Conservation (phyloP, 2,888 invertebrate genomes). For the Helleia helle region DNA sequence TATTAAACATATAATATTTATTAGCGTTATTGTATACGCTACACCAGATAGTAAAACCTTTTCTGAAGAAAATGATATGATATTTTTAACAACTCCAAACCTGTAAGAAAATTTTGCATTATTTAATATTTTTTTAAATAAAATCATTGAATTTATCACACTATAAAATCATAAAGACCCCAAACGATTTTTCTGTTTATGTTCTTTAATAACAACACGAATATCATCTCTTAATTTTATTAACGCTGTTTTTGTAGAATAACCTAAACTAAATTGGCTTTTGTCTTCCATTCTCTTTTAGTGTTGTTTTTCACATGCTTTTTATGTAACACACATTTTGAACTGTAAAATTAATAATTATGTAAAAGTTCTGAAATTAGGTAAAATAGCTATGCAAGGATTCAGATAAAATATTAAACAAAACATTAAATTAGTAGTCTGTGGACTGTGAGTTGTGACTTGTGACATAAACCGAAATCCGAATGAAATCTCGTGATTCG, state of each 20-base stretch:
- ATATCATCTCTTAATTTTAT: constrained; percentile 81
- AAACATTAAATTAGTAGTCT: too few relatives aligned
- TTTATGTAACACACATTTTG: not conserved
- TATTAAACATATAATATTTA: constrained; percentile 53
- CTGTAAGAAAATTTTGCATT: too few relatives aligned
- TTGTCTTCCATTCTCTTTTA: constrained; percentile 41
- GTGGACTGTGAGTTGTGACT: too few relatives aligned
- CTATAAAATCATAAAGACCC: constrained; percentile 55
- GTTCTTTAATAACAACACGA: constrained; percentile 74
- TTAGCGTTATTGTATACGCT: constrained; percentile 54
- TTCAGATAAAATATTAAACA: too few relatives aligned
- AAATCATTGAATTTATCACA: too few relatives aligned
- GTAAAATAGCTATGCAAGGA: too few relatives aligned
- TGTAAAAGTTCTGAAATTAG: constrained; percentile 1
- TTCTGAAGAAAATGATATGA: constrained; percentile 64
- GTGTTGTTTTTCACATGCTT: constrained; percentile 8
- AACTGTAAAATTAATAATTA: too few relatives aligned
- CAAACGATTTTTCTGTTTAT: constrained; percentile 70
- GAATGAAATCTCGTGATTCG: too few relatives aligned
- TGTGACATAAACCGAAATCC: too few relatives aligned
- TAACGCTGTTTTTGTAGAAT: constrained; percentile 80
- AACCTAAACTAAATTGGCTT: constrained; percentile 59
- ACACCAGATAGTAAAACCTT: constrained; percentile 59
- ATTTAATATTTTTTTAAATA: too few relatives aligned
- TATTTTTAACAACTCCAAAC: constrained; percentile 39